Base-by-base conservation (phyloP, 1,140 invertebrate genomes). In the Euura saliciscinereae region DNA sequence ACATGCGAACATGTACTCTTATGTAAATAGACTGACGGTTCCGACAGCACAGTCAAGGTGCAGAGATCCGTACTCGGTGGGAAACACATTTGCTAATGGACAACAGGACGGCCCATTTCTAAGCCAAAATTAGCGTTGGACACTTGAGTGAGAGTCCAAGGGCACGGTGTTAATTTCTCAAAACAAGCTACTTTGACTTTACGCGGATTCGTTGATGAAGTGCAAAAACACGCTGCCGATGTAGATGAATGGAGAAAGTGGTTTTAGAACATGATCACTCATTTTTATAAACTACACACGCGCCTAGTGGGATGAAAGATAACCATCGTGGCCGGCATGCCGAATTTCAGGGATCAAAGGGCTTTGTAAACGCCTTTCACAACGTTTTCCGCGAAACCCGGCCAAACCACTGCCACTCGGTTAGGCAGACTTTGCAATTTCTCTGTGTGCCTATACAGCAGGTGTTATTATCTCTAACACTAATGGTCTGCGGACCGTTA, bases 81-180 rank as follows among this genome's bases (percentile, higher is more conserved):
- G 51, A n/a, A 59, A 59, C 51, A 59, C 51, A 59, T 59, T 59
- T 59, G 51, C 51, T 59, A 59, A 59, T 59, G 51, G 51, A 59
- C 51, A n/a, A 59, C 51, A 59, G 8, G 51, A 59, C 51, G 51
- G 51, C 13, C 51, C 51, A 59, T 59, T n/a, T 59, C 51, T 4
- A n/a, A 59, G 5, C 51, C 2, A n/a, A 2, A 11, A 59, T 59
- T 59, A 59, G 51, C 3, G 8, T 59, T n/a, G 51, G 51, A 59
- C 51, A 6, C 13, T 59, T 59, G 51, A 59, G 51, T 6, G 3
- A 59, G 6, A n/a, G 4, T n/a, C 8, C 13, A 59, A 11, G 51
- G 10, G 5, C 6, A 59, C 13, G 6, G 51, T 59, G 51, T 4
- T 59, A 59, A 59, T 59, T 6, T 59, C 13, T 8, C 2, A 59